Conservation (phyloP, 1,140 invertebrate species). For the Stratiolaelaps scimitus region DNA sequence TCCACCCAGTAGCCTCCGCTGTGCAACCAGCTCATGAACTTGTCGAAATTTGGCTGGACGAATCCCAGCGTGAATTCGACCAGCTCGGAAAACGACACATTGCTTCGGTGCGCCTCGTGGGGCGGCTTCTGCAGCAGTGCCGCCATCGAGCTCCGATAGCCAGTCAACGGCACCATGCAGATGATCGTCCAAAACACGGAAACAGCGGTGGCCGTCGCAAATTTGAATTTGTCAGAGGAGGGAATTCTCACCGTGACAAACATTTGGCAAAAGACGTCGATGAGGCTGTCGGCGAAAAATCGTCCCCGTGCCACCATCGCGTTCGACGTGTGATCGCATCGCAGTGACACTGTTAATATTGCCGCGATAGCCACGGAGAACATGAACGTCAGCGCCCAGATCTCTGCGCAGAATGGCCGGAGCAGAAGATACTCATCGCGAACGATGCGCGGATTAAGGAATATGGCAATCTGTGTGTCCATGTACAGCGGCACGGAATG, state of each 20-base stretch:
- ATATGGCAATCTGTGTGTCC: conserved; percentile 3
- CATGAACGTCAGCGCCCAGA: background rate
- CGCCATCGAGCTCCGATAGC: background rate
- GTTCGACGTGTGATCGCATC: background rate
- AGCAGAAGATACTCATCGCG: background rate
- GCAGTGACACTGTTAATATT: background rate
- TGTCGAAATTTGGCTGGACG: background rate
- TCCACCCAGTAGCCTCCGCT: background rate
- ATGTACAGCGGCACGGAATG: background rate
- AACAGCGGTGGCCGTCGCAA: background rate
- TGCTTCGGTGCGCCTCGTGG: background rate
- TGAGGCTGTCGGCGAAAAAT: background rate
- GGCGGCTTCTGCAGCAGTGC: background rate
- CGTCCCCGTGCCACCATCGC: background rate
- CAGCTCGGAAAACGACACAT: background rate
- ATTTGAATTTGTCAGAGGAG: background rate
- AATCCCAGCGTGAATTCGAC: background rate
- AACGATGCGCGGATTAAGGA: background rate
- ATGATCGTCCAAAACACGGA: background rate
- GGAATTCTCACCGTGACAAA: background rate
- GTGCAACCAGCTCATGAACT: background rate
- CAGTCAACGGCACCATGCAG: background rate
- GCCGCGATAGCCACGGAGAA: background rate
- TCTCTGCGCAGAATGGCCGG: background rate
- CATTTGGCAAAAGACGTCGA: background rate